These are phyloP conservation scores for Pogoniulus pusillus DNA, from an alignment of 2,797 vertebrate species.

Conservation along the genomic window DNA sequence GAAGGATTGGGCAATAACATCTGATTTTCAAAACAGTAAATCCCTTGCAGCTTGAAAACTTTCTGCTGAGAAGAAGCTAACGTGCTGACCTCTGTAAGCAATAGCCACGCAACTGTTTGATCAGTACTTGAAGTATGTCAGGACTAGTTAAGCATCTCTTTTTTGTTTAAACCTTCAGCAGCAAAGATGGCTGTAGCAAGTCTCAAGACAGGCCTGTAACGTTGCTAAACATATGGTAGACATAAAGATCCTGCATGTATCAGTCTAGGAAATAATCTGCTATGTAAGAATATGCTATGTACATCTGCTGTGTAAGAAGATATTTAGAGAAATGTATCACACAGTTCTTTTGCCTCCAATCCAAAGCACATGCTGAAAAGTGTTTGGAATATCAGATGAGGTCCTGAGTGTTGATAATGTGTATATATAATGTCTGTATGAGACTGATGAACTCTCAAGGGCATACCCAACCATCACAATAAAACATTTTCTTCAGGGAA, in stretches of 20 bases:
- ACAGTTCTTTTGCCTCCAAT: background rate
- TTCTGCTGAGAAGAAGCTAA: conserved; percentile 28
- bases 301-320: background rate
- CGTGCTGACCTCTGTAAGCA: conserved; percentile 27
- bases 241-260: conserved; percentile 11
- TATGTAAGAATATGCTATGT: too few relatives aligned
- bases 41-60: conserved; percentile 29
- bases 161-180: background rate
- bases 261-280: background rate
- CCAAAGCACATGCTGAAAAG: conserved; percentile 13
- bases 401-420: background rate
- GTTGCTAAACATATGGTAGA: conserved; percentile 27
- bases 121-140: background rate
- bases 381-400: background rate
- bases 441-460: background rate
- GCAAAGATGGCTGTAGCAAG: background rate
- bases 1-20: conserved; percentile 41
- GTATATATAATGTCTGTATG: background rate
- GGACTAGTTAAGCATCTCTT: background rate
- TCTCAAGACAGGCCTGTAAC: background rate
- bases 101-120: background rate
- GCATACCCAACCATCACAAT: background rate
- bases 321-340: background rate
- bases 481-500: background rate
- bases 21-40: conserved; percentile 61